Percentiles rank a stretch among this genome's conserved stretches.
These are phyloP conservation scores for Syndactyla subalaris DNA, from an alignment of 2,797 vertebrate genomes.

Conservation along the genomic window DNA sequence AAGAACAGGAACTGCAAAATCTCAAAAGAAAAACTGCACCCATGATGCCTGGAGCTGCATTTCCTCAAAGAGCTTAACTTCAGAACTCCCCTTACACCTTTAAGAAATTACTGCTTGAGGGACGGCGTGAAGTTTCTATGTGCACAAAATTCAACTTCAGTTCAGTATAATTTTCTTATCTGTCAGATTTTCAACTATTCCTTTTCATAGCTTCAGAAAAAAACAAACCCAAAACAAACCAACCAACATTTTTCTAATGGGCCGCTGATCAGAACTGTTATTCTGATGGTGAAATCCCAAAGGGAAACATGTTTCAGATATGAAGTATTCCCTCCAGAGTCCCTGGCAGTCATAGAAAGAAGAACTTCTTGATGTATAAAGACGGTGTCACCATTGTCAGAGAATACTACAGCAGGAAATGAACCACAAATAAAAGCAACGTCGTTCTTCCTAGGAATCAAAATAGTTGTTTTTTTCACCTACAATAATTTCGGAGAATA, in stretches of 20 bases:
- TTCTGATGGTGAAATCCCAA: conserved; percentile 80
- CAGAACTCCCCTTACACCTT: not conserved
- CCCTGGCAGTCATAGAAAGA: conserved; percentile 73
- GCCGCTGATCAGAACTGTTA: conserved; percentile 77
- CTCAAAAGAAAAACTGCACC: not conserved
- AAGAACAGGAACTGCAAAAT: not conserved
- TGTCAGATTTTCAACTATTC: conserved; percentile 59
- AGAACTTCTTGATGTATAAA: conserved; percentile 82
- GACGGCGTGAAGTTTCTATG: not conserved
- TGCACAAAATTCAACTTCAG: not conserved
- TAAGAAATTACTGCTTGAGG: not conserved
- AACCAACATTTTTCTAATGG: conserved; percentile 64
- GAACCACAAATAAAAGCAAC: conserved; percentile 79
- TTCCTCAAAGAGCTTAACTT: not conserved
- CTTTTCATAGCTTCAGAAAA: conserved; percentile 9
- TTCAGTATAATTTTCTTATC: conserved; percentile 18
- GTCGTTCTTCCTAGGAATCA: conserved; percentile 69
- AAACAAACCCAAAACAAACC: not conserved
- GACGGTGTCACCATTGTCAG: conserved; percentile 82
- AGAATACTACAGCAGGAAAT: conserved; percentile 76
- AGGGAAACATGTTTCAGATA: conserved; percentile 78
- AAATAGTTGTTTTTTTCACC: conserved; percentile 50
- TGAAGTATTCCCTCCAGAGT: conserved; percentile 78
- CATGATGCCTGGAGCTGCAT: not conserved
- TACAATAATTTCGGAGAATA: not conserved